A percentile compares a stretch with the other conserved stretches of the same genome.
These are phyloP conservation scores for Siphlonurus alternatus DNA, from an alignment of 2,888 invertebrate genomes.

Conservation along the genomic window DNA sequence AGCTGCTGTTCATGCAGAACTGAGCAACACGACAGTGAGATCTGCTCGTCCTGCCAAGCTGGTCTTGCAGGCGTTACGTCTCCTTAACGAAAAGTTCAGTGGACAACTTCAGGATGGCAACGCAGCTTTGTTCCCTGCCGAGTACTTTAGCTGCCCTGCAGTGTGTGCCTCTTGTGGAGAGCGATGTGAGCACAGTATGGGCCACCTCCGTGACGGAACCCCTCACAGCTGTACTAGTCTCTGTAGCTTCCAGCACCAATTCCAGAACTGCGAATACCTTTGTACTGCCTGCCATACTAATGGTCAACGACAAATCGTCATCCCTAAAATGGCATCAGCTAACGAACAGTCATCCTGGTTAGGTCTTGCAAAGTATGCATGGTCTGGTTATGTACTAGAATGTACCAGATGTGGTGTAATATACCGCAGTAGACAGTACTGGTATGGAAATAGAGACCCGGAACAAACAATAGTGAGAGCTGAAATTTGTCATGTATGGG, in stretches of 20 bases:
- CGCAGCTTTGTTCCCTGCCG: constrained; percentile 52
- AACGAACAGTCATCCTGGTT: constrained; percentile 38
- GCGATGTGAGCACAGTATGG: constrained; percentile 47
- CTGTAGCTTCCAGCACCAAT: constrained; percentile 50
- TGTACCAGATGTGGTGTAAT: constrained; percentile 58
- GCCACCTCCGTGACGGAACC: constrained; percentile 42
- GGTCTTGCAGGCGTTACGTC: constrained; percentile 46
- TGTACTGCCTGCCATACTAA: constrained; percentile 44
- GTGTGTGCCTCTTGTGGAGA: constrained; percentile 51
- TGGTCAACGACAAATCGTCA: constrained; percentile 40
- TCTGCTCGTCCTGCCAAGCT: constrained; percentile 47
- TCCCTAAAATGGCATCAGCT: constrained; percentile 31
- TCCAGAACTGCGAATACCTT: constrained; percentile 47
- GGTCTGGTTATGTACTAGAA: constrained; percentile 42
- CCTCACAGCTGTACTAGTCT: constrained; percentile 33
- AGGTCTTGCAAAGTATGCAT: constrained; percentile 43
- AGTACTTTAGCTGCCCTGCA: constrained; percentile 59
- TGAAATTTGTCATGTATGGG: constrained; percentile 54
- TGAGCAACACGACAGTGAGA: constrained; percentile 51
- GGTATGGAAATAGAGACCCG: constrained; percentile 63
- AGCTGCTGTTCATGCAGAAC: constrained; percentile 38
- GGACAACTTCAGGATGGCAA: constrained; percentile 40
- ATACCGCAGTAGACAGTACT: constrained; percentile 54
- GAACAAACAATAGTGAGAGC: constrained; percentile 47
- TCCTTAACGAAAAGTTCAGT: constrained; percentile 56